phyloP scores from a whole-genome alignment of 37 sponge, comb jelly and placozoan species.

The Lycopodina hypogea region DNA sequence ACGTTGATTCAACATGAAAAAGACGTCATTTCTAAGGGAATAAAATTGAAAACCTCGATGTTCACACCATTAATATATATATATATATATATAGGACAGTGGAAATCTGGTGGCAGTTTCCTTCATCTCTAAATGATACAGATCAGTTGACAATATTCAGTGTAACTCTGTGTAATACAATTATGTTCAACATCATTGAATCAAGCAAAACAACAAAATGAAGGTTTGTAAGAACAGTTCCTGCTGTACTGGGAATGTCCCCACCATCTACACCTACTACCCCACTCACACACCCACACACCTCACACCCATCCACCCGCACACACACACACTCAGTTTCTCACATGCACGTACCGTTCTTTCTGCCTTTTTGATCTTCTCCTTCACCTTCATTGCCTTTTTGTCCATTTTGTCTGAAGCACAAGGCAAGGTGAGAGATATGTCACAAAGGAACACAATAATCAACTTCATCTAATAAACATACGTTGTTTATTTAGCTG shows the following conservation, averaged over 20 bases:
- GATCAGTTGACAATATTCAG: too few relatives aligned
- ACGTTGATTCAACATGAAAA: too few relatives aligned
- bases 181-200: too few relatives aligned
- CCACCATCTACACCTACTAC: not conserved
- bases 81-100: too few relatives aligned
- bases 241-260: not conserved
- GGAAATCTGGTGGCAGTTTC: too few relatives aligned
- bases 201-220: too few relatives aligned
- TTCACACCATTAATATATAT: too few relatives aligned
- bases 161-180: too few relatives aligned
- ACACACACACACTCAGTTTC: conserved; percentile 26
- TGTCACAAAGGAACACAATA: not conserved
- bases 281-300: conserved; percentile 32
- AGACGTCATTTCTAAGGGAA: too few relatives aligned
- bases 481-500: conserved; percentile 78
- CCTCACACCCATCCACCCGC: conserved; percentile 5
- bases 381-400: conserved; percentile 28
- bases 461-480: not conserved
- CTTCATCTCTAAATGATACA: too few relatives aligned
- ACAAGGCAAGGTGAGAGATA: not conserved
- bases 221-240: too few relatives aligned
- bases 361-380: conserved; percentile 46
- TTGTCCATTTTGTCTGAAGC: conserved; percentile 59
- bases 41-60: too few relatives aligned
- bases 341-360: conserved; percentile 55